Base-by-base conservation (phyloP, 2,888 invertebrate genomes). In the Mallateleia sp. region DNA sequence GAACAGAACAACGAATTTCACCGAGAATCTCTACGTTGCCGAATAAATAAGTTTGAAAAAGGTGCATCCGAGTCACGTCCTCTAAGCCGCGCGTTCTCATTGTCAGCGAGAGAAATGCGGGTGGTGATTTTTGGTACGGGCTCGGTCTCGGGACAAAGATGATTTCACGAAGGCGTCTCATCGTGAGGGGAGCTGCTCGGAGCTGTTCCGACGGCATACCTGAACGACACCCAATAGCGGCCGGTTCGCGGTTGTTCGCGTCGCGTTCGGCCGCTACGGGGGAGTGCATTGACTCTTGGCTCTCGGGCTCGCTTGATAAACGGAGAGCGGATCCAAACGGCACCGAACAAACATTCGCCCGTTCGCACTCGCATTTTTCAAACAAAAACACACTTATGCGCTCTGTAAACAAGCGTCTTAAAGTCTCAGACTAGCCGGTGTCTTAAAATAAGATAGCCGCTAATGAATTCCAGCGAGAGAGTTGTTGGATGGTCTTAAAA, bases 281-380 rank as follows among this genome's bases (percentile, higher is more conserved):
- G 90, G 91, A 93, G 93, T 93, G 92, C 93, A 93, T 93, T 93
- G 93, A 93, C 93, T 93, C 90, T 82, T 78, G 58, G 56, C 62
- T 69, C 90, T 89, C 79, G 64, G 82, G 64, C 60, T 83, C 64
- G 64, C 90, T 82, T 87, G 79, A 87, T 86, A 86, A 86, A 84
- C 72, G 58, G 22, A 75, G 83, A 86, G 66, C 77, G 71, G 22
- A 58, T 42, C 77, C 54, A 75, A 69, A 75, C 71, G 60, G 50
- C 56, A 50, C 66, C 54, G 56, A 83, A 77, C 83, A 64, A 77
- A 75, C 54, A 75, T 80, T 66, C 56, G 66, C 4, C 38, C 56
- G 24, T 54, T 62, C 42, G 20, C 72, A 56, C 34, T 72, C 20
- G 47, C 50, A 75, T 81, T 66, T 47, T 56, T 75, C 67, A 81